Evolutionary conservation across 2,888 invertebrate species (phyloP), one percentile per base, ranked within the genome.

Genomic region (Amiota communis): DNA sequence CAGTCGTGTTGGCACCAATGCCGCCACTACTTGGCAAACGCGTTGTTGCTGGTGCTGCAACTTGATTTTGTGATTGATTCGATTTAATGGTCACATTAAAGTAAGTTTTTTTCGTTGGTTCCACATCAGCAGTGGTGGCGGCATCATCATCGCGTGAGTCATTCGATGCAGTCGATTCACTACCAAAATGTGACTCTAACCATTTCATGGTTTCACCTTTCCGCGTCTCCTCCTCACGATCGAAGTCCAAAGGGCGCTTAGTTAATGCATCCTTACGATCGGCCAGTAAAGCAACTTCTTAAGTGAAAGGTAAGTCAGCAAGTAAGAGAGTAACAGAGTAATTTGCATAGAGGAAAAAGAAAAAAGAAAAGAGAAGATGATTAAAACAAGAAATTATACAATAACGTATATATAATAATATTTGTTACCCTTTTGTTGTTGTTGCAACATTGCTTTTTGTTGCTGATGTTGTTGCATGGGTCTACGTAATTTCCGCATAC

Each of bases 171-270:
- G 93, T 92, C 1, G 95, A 95, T 77, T 96, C 96, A 87, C 95
- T 95, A 70, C 97, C 97, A 87, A 97, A 97, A 88, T 97, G 97
- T 85, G 95, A 95, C 86, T 96, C 96, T 71, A 97, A 91, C 97
- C 97, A 97, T 90, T 96, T 96, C 77, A 95, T 96, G 0, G 96
- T 97, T 91, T 97, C 96, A 79, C 94, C 94, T 89, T 96, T 96
- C 75, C 96, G 92, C 8, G 96, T 96, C 88, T 96, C 95, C 89
- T 97, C 96, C 88, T 97, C 96, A 85, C 95, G 93, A 87, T 96
- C 96, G 84, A 96, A 94, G 89, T 96, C 96, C 77, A 96, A 90
- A 0, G 96, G 96, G 72, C 94, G 93, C 87, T 94, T 94, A 56
- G 95, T 94, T 83, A 96, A 91, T 6, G 94, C 95, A 90, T 96